Conservation (phyloP, 1,140 invertebrate species). For the Elysia chlorotica region DNA sequence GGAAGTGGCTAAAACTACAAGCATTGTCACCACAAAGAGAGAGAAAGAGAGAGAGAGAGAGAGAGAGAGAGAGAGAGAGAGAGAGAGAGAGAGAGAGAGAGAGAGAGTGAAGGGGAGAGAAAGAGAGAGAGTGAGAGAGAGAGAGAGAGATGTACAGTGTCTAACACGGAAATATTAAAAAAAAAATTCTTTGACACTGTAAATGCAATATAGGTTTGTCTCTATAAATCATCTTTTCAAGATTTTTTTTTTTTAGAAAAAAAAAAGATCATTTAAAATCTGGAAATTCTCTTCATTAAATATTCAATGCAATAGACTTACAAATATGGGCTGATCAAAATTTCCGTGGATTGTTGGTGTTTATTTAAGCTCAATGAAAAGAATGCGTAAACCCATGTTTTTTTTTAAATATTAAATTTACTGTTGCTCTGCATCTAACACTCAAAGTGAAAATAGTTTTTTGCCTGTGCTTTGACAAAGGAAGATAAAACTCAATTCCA, state of each 20-base stretch:
- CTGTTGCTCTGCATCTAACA: too few species aligned
- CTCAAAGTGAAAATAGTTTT: too few species aligned
- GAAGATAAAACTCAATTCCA: too few species aligned
- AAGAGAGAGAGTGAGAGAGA: constrained; percentile 6
- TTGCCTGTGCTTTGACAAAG: too few species aligned
- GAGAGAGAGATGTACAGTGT: constrained; percentile 11
- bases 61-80: constrained; percentile 4
- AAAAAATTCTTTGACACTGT: too few species aligned
- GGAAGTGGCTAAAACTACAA: neutral
- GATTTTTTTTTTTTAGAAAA: neutral
- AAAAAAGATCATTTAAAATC: neutral
- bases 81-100: neutral
- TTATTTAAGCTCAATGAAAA: neutral
- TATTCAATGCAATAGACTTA: too few species aligned
- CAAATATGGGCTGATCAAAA: neutral
- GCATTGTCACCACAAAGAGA: too few species aligned
- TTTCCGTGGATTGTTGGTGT: neutral
- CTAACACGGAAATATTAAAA: too few species aligned
- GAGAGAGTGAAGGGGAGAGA: constrained; percentile 16
- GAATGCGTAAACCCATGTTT: too few species aligned
- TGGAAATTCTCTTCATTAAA: neutral
- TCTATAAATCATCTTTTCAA: neutral
- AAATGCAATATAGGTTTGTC: too few species aligned
- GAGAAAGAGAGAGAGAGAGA: neutral
- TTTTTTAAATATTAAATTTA: too few species aligned